Evolutionary conservation across 2,888 invertebrate genomes (phyloP).

Genomic region (Heliothis peltigera): DNA sequence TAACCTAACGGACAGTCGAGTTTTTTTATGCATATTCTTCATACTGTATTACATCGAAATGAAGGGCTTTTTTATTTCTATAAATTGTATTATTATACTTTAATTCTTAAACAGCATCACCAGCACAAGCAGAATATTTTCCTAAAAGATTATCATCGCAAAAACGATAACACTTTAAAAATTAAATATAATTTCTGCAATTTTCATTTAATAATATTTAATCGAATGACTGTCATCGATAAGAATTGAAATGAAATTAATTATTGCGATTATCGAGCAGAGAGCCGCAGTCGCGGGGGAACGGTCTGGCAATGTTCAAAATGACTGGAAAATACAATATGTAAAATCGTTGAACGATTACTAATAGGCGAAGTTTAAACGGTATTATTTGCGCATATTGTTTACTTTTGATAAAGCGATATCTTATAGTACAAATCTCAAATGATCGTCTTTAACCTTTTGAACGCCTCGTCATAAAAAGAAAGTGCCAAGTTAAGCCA

Average conservation of each 20-base stretch:
- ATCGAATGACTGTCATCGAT: conserved; percentile 47
- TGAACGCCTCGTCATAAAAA: too few relatives aligned
- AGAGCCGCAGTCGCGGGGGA: conserved; percentile 13
- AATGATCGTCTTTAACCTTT: too few relatives aligned
- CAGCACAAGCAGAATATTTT: neutral
- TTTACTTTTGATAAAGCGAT: too few relatives aligned
- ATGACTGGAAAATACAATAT: conserved; percentile 25
- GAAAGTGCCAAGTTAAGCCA: too few relatives aligned
- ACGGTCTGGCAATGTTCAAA: neutral
- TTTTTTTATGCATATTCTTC: too few relatives aligned
- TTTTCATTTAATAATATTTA: conserved; percentile 36
- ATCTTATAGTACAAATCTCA: too few relatives aligned
- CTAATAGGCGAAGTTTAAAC: conserved; percentile 28
- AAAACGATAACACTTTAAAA: conserved; percentile 10
- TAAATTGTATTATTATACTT: too few relatives aligned
- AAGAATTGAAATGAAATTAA: conserved; percentile 44
- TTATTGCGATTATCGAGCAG: conserved; percentile 35
- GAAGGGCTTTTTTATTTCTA: too few relatives aligned
- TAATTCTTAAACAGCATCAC: too few relatives aligned
- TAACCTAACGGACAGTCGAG: neutral
- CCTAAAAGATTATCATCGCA: conserved; percentile 1
- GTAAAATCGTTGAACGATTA: conserved; percentile 14
- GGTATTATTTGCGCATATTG: conserved; percentile 3
- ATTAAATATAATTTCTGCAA: conserved; percentile 15
- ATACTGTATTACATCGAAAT: too few relatives aligned